Evolutionary conservation across 2,113 vertebrate species (phyloP).

Genomic region (Erythrolamprus reginae): DNA sequence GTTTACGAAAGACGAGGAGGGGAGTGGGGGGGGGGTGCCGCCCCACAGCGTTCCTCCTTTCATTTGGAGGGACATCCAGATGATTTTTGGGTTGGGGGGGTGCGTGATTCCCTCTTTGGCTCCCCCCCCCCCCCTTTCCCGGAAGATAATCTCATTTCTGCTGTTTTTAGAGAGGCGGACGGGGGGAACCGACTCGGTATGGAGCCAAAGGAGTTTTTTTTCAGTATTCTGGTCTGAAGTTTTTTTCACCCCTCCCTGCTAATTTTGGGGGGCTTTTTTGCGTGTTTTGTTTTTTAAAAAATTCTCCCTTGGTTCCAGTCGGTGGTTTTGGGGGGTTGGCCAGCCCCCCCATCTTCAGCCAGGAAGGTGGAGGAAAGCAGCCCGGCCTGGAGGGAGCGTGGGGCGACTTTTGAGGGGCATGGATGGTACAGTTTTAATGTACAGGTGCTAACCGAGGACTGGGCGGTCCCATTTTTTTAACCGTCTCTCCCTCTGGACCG

Average conservation of each 20-base stretch:
- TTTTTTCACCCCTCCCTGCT: neutral
- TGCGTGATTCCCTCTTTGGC: neutral
- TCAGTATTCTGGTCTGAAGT: neutral
- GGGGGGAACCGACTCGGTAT: neutral
- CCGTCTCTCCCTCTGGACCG: slow-evolving; percentile 47
- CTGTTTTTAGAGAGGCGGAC: neutral
- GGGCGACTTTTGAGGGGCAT: neutral
- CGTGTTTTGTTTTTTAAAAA: neutral
- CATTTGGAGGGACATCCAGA: neutral
- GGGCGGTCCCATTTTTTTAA: slow-evolving; percentile 67
- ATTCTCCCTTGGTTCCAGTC: neutral
- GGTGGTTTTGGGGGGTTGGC: neutral
- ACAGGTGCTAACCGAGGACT: slow-evolving; percentile 91
- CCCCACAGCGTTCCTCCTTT: neutral
- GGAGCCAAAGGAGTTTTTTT: neutral
- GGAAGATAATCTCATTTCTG: neutral
- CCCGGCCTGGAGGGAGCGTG: neutral
- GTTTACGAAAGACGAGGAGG: neutral
- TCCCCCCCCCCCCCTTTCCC: neutral
- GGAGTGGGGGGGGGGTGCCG: neutral
- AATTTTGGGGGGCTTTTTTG: neutral
- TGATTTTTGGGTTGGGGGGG: neutral
- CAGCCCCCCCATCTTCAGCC: neutral
- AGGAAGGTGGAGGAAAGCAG: neutral
- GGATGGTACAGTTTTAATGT: slow-evolving; percentile 97